Evolutionary conservation across 1,140 invertebrate species (phyloP), one percentile per base, ranked within the genome.

Genomic region (Brachystomella parvula): DNA sequence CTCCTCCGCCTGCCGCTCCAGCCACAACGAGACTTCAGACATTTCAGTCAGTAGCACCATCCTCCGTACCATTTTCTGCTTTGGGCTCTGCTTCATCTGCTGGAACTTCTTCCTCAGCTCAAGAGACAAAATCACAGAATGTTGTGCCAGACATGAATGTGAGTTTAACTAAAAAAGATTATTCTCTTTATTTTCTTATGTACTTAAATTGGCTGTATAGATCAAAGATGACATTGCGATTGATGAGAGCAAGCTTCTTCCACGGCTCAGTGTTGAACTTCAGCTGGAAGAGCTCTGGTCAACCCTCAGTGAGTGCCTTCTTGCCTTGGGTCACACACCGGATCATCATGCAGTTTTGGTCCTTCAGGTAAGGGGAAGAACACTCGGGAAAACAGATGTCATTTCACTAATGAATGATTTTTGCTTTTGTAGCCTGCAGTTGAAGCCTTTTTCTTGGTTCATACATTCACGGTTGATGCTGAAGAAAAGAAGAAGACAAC

Each of bases 311-410:
- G 82, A 84, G 33, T 94, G 92, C 78, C 81, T 96, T 65, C 78
- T 85, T 30, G 88, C 91, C 74, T 77, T 95, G 28, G 89, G 90
- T 69, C 85, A 91, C 73, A 90, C 89, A 56, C 89, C 89, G n/a
- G 92, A 96, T 79, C 89, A 91, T 74, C 90, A 94, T 80, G 92
- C 92, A 35, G 92, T 96, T 3, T 80, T 96, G n/a, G 89, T 94
- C 31, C 79, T 96, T 59, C 92, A 90, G 76, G 80, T 82, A 75
- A 73, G n/a, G n/a, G 31, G 44, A 2, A 58, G 1, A 57, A 61
- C 3, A n/a, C 30, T 2, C 35, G 21, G 33, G 28, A 21, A 30
- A 58, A 6, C 9, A 12, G 29, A 61, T 61, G 12, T 63, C n/a
- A 65, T 29, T 59, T 17, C 12, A 2, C 44, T 30, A 39, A 63